Evolutionary conservation across 2,113 vertebrate species (phyloP).

Genomic region (Silurus glanis): DNA sequence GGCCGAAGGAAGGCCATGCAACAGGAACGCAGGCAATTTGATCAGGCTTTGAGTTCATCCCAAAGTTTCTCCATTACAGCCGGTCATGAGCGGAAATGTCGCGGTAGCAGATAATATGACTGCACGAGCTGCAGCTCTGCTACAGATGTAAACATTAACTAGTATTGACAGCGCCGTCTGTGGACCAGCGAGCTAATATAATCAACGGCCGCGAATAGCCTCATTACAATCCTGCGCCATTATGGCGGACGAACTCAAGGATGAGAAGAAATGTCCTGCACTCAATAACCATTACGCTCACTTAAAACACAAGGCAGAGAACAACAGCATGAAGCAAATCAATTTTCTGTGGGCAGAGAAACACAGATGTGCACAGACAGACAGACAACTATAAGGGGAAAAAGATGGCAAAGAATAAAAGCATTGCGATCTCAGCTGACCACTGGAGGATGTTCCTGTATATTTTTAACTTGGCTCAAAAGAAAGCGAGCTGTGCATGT

Average conservation of each 20-base stretch:
- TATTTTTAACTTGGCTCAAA: conserved; percentile 29
- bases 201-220: conserved; percentile 40
- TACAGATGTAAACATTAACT: conserved; percentile 35
- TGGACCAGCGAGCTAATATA: conserved; percentile 37
- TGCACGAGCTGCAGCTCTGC: conserved; percentile 4
- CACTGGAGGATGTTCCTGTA: neutral
- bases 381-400: neutral
- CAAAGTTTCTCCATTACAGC: conserved; percentile 25
- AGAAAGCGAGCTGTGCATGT: conserved; percentile 21
- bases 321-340: conserved; percentile 35
- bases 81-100: conserved; percentile 26
- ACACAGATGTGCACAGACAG: neutral
- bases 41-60: neutral
- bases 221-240: conserved; percentile 51
- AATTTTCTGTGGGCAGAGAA: conserved; percentile 15
- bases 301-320: conserved; percentile 45
- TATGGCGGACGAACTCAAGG: conserved; percentile 37
- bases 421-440: neutral
- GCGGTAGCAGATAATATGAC: conserved; percentile 19
- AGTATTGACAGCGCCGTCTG: conserved; percentile 42
- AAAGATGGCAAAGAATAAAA: neutral
- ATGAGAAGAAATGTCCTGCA: conserved; percentile 31
- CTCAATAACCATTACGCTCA: conserved; percentile 53
- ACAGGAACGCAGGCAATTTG: conserved; percentile 10
- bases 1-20: neutral